A percentile compares a stretch with the other conserved stretches of the same genome.
phyloP scores from a whole-genome alignment of 1,140 invertebrate genomes.

The Pseudachorutes palmiensis region DNA sequence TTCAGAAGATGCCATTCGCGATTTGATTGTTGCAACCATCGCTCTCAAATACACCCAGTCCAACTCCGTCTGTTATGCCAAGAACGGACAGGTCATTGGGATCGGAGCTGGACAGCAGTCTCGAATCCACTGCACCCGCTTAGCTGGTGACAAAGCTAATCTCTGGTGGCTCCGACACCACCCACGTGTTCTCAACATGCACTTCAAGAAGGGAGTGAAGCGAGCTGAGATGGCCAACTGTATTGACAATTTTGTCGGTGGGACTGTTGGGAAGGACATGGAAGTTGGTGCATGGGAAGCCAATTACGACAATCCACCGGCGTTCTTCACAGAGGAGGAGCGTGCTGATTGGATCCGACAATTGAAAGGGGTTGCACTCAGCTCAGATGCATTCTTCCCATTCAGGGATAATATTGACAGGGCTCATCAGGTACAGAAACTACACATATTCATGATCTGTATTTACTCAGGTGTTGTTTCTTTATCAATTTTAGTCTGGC shows the following conservation, averaged over 20 bases:
- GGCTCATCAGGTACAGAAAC: conserved; percentile 69
- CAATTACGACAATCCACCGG: conserved; percentile 66
- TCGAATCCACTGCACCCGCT: conserved; percentile 90
- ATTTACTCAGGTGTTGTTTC: conserved; percentile 13
- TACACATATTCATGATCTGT: background rate
- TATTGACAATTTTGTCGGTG: conserved; percentile 90
- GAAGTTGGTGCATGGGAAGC: conserved; percentile 57
- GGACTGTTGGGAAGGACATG: conserved; percentile 73
- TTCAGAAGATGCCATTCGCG: conserved; percentile 65
- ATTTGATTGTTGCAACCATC: conserved; percentile 91
- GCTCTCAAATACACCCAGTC: conserved; percentile 97
- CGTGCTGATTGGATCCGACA: conserved; percentile 68
- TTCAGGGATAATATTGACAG: conserved; percentile 96
- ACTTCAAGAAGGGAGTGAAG: conserved; percentile 81
- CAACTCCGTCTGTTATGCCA: conserved; percentile 89
- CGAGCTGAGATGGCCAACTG: conserved; percentile 90
- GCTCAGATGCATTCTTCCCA: conserved; percentile 98
- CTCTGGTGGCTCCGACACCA: conserved; percentile 85
- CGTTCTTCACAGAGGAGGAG: conserved; percentile 58
- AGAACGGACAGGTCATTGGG: conserved; percentile 86
- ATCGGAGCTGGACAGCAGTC: conserved; percentile 97
- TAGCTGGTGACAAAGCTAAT: conserved; percentile 95
- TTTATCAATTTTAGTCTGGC: conserved; percentile 66
- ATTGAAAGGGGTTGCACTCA: conserved; percentile 76
- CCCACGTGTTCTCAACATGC: conserved; percentile 72